Evolutionary conservation across 2,888 invertebrate species (phyloP), one percentile per base, ranked within the genome.

Genomic region (Habrosyne pyritoides): DNA sequence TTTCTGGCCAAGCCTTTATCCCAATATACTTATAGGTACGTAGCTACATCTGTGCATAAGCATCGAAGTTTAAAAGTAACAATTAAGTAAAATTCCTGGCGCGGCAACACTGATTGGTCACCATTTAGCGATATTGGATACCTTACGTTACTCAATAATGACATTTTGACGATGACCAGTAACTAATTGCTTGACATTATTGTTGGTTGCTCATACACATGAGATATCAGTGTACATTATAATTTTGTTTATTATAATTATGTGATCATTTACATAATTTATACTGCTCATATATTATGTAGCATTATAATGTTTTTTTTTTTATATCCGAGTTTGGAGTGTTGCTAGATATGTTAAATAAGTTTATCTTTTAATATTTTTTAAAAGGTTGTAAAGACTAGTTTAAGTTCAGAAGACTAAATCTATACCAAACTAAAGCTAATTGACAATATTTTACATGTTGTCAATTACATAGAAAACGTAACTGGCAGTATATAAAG

Each of bases 91-190:
- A 57, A 60, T 50, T 36, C 42, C 49, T 33, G 48, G 33, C 57
- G 53, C 64, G 61, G 54, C 66, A 53, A 53, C 57, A 49, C 60
- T 61, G 69, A 77, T 77, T 76, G 70, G 73, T 69, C 68, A 56
- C 66, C 57, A 50, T 53, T 59, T 57, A 63, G 57, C 52, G 57
- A 64, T 68, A 65, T 64, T 69, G 67, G 64, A 69, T 68, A 77
- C 70, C 74, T 61, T 77, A 72, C 71, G 66, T 56, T 64, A 60
- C 53, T 64, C 63, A 66, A 71, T 76, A 76, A 75, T 68, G 70
- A 73, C 68, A 71, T 71, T 75, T 71, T 63, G 69, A 75, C 66
- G 67, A 49, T 47, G 48, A 62, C 64, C 47, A 57, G 63, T 66
- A 55, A 62, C 66, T 69, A 71, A 73, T 73, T 66, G 63, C 52